Conservation (phyloP, 1,140 invertebrate genomes). For the Holcopasites calliopsidis region DNA sequence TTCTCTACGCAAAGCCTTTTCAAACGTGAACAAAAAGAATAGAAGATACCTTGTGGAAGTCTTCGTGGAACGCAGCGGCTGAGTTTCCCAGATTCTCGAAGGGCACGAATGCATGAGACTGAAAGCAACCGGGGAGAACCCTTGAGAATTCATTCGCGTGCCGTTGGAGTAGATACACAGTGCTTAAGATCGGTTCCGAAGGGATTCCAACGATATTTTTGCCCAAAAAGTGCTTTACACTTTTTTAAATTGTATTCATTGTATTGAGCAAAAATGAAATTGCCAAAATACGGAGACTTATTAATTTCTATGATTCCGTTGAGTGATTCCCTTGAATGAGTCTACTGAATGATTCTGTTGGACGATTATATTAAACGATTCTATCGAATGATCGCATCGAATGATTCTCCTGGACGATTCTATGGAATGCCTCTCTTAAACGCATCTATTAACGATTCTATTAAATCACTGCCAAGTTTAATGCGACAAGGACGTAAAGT, state of each 20-base stretch:
- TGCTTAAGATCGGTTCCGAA: slow-evolving; percentile 25
- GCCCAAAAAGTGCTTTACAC: neutral
- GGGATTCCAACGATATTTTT: neutral
- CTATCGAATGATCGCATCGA: too few relatives aligned
- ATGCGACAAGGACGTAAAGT: neutral
- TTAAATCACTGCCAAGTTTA: neutral
- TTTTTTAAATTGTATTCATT: too few relatives aligned
- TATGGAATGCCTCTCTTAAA: too few relatives aligned
- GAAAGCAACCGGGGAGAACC: slow-evolving; percentile 10
- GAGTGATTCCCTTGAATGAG: too few relatives aligned
- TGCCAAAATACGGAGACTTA: too few relatives aligned
- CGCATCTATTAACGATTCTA: too few relatives aligned
- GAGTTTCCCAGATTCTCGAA: slow-evolving; percentile 22
- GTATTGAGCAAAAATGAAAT: too few relatives aligned
- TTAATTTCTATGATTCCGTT: too few relatives aligned
- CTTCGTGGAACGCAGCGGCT: neutral
- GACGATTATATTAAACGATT: too few relatives aligned
- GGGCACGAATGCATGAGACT: slow-evolving; percentile 11
- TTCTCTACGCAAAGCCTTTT: neutral
- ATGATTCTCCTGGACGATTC: too few relatives aligned
- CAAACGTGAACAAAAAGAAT: neutral
- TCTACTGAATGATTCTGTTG: too few relatives aligned
- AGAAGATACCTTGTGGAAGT: neutral
- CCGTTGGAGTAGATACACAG: slow-evolving; percentile 14
- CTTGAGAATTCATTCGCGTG: slow-evolving; percentile 22